Base-by-base conservation (phyloP, 2,888 invertebrate genomes). In the Clistopyga incitator region DNA sequence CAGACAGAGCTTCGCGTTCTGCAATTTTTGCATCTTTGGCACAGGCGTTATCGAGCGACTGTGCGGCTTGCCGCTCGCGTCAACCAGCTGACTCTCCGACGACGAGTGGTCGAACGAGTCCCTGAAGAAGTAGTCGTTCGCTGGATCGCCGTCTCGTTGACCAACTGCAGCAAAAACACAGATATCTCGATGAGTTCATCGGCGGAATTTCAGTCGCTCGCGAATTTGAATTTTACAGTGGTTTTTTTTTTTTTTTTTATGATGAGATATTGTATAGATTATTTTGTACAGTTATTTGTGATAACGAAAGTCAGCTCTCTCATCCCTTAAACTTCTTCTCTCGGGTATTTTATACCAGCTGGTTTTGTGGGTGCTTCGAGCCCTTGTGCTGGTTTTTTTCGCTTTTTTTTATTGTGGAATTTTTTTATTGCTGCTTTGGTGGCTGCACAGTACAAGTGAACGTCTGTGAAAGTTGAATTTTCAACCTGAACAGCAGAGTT, bases 51-150 rank as follows among this genome's bases (percentile, higher is more conserved):
- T 90, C 75, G 92, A 91, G 18, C 92, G 89, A 83, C 90, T 91
- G 67, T 89, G 90, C 65, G 90, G 87, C 74, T 91, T 92, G 10
- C 92, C 92, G 20, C 90, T 89, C 10, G 90, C 89, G 88, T 95
- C 94, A 90, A 95, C 89, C 87, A 95, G 94, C 88, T 96, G 96
- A 78, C 96, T 96, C 93, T 97, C 97, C 15, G 97, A 96, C 34
- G 97, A 97, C 64, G 97, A 97, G 92, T 97, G 97, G 91, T 97
- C 96, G 89, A 96, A 95, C 88, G 96, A 96, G 93, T 97, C 96
- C 47, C 96, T 95, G 90, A 96, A 95, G 92, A 95, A 95, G 93
- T 96, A 97, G 90, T 96, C 96, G 88, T 95, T 95, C 91, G 92
- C 86, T 65, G 75, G 52, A 80, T 93, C 93, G 59, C 92, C 91